Evolutionary conservation across 2,888 invertebrate species (phyloP).

Genomic region (Neoascia interrupta): DNA sequence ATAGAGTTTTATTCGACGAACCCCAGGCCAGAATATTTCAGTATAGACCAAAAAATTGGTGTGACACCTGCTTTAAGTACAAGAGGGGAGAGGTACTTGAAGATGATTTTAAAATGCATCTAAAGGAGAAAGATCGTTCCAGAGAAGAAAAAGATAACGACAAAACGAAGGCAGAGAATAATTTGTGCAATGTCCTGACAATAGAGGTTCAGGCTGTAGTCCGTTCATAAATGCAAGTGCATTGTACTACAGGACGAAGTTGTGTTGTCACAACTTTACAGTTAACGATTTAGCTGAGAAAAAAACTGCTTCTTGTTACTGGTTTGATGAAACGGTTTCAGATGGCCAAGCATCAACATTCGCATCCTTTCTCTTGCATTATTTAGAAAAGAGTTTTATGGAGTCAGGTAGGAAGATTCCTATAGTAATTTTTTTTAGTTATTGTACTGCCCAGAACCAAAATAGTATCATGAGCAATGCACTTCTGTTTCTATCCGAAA

Average conservation of each 20-base stretch:
- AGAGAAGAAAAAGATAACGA: no score
- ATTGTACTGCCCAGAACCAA: conserved; percentile 10
- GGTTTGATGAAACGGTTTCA: not conserved
- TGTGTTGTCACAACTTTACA: conserved; percentile 1
- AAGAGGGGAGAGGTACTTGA: not conserved
- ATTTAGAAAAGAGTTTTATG: not conserved
- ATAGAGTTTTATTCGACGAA: no score
- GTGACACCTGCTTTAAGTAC: not conserved
- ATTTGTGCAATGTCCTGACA: conserved; percentile 3
- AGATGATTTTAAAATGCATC: no score
- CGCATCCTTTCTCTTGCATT: not conserved
- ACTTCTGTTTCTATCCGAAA: not conserved
- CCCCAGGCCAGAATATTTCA: not conserved
- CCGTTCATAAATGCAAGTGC: conserved; percentile 11
- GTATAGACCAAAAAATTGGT: conserved; percentile 6
- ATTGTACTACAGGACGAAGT: not conserved
- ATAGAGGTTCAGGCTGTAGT: conserved; percentile 11
- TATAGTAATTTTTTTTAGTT: conserved; percentile 14
- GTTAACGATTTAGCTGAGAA: not conserved
- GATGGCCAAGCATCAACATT: not conserved
- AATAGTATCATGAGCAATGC: conserved; percentile 19
- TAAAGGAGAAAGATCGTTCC: no score
- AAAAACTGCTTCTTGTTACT: not conserved
- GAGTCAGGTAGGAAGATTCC: no score
- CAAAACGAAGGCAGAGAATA: not conserved